phyloP scores from a whole-genome alignment of 2,888 invertebrate genomes.

The Rosalia funebris region DNA sequence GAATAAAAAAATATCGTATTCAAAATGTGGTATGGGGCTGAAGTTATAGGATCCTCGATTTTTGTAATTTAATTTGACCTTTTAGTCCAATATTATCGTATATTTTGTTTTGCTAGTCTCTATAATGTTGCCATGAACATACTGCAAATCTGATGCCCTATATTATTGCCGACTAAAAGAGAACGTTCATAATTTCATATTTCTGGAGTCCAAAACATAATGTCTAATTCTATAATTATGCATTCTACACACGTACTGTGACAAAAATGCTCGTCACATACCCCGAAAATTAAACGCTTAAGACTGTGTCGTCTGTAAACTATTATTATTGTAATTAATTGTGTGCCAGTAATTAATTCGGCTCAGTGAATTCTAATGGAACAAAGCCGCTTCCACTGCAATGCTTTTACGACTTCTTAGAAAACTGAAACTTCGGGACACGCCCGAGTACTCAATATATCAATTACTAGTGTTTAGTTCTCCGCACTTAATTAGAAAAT shows the following conservation, averaged over 20 bases:
- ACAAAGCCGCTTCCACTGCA: constrained; percentile 16
- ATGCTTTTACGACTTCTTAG: neutral
- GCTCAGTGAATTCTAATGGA: constrained; percentile 22
- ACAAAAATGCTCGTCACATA: constrained; percentile 2
- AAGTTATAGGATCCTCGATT: no score
- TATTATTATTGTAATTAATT: constrained; percentile 30
- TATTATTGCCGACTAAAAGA: no score
- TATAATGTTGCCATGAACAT: no score
- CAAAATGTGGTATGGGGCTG: no score
- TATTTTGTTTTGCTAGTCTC: no score
- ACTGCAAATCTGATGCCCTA: no score
- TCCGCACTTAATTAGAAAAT: neutral
- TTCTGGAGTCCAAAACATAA: no score
- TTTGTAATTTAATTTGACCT: no score
- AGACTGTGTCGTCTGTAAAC: constrained; percentile 25
- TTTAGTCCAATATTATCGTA: no score
- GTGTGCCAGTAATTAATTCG: constrained; percentile 31
- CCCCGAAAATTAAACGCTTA: constrained; percentile 6
- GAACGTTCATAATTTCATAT: no score
- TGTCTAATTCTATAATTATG: no score
- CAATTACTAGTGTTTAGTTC: neutral
- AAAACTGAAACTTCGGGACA: neutral
- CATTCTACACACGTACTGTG: constrained; percentile 9
- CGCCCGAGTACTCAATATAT: neutral
- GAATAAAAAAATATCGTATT: no score